Base-by-base conservation (phyloP, 2,888 invertebrate species). In the Carabus problematicus region DNA sequence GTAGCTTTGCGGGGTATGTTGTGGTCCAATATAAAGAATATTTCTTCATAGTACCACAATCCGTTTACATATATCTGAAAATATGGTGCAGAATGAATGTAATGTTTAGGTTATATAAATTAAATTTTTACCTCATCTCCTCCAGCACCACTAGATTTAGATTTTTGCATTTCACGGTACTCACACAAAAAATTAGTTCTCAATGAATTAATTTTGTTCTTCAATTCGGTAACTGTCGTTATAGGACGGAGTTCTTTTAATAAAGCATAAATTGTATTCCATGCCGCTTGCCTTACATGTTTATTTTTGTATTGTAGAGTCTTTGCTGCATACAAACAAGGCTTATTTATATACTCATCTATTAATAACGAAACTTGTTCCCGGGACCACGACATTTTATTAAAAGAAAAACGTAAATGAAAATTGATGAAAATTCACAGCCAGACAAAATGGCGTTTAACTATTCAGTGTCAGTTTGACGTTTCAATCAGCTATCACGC, bases 121-220 rank as follows among this genome's bases (percentile, higher is more conserved):
- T 47, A 47, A 12, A n/a, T 47, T 47, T 12, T 47, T 19, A 63
- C 63, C 19, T 63, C 63, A 39, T 63, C 52, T 12, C 52, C 63
- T 39, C 63, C 63, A 8, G 63, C 52, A 39, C 63, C 63, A 52
- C 63, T 63, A 14, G n/a, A 47, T 47, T 47, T 47, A 9, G 52
- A 14, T 39, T 18, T 52, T 16, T 63, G 45, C n/a, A n/a, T n/a
- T 12, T 63, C 52, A 16, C n/a, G 29, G 14, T 63, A 40, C 40
- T 63, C 63, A 29, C n/a, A n/a, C 9, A 52, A 8, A 14, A 63
- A 63, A 52, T 63, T 63, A n/a, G 40, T 63, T 63, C 40, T 63
- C 14, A 63, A 40, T 14, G 39, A 18, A 63, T 63, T 63, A 63
- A 63, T 52, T 63, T 63, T 63, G 16, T 19, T 41, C 39, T 63